phyloP scores from a whole-genome alignment of 2,888 invertebrate genomes.

The Agriopis leucophaearia region DNA sequence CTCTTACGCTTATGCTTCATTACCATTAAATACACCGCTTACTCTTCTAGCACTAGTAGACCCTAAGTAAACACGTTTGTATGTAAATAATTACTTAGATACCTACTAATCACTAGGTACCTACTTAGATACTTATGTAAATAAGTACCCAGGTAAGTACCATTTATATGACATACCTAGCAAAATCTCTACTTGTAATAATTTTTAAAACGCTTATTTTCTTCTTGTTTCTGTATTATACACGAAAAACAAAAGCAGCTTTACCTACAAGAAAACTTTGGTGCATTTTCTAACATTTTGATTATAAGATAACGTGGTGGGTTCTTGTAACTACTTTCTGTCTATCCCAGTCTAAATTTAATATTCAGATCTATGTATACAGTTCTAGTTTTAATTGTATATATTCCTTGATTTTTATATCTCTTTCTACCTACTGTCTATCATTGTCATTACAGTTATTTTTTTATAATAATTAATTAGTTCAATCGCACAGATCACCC shows the following conservation, averaged over 20 bases:
- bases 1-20: conserved; percentile 53
- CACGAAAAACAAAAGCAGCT: conserved; percentile 15
- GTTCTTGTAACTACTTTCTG: conserved; percentile 6
- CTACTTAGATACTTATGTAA: conserved; percentile 19
- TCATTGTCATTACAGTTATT: conserved; percentile 9
- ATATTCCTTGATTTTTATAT: conserved; percentile 2
- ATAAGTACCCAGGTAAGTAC: conserved; percentile 19
- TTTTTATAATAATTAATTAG: neutral
- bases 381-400: conserved; percentile 1
- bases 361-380: neutral
- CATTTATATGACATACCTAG: conserved; percentile 16
- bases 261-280: conserved; percentile 1
- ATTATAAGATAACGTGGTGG: conserved; percentile 12
- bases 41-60: conserved; percentile 30
- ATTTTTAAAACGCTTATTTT: conserved; percentile 11
- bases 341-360: neutral
- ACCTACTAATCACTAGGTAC: conserved; percentile 3
- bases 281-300: conserved; percentile 17
- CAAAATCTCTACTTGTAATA: conserved; percentile 15
- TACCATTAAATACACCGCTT: conserved; percentile 42
- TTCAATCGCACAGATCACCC: conserved; percentile 11
- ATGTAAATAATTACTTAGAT: conserved; percentile 1
- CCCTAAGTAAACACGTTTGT: neutral
- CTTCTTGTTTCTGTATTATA: conserved; percentile 36
- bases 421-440: conserved; percentile 4